Conservation (phyloP, 2,797 vertebrate genomes). For the Acanthurus lineatus region DNA sequence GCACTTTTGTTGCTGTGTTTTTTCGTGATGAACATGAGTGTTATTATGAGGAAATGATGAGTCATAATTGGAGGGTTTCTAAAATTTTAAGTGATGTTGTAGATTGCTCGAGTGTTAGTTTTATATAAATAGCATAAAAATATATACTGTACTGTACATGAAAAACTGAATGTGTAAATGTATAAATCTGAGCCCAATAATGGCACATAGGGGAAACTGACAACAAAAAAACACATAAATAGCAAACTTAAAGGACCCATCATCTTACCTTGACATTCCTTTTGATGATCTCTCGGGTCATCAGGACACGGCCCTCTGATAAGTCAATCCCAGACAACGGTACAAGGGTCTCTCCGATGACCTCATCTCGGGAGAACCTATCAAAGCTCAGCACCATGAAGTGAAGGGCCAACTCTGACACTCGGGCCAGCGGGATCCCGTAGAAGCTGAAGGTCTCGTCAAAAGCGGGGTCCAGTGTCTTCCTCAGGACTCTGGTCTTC, state of each 20-base stretch:
- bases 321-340: conserved; percentile 93
- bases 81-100: neutral
- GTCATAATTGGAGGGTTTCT: conserved; percentile 1
- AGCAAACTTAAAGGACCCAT: neutral
- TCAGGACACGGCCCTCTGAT: conserved; percentile 91
- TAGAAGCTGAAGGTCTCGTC: conserved; percentile 99
- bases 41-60: conserved; percentile 26
- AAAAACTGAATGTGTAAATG: neutral
- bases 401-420: conserved; percentile 93
- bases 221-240: neutral
- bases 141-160: neutral
- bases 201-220: neutral
- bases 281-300: conserved; percentile 97
- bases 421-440: conserved; percentile 91
- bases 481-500: conserved; percentile 97
- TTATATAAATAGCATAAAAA: neutral
- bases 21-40: neutral
- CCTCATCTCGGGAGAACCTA: conserved; percentile 96
- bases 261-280: conserved; percentile 93
- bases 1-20: conserved; percentile 2
- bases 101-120: neutral
- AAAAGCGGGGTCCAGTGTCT: conserved; percentile 97
- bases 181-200: neutral
- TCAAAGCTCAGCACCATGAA: conserved; percentile 98
- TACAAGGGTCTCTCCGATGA: conserved; percentile 96